Base-by-base conservation (phyloP, 2,113 vertebrate species). In the Ptilorrhoa leucosticta region DNA sequence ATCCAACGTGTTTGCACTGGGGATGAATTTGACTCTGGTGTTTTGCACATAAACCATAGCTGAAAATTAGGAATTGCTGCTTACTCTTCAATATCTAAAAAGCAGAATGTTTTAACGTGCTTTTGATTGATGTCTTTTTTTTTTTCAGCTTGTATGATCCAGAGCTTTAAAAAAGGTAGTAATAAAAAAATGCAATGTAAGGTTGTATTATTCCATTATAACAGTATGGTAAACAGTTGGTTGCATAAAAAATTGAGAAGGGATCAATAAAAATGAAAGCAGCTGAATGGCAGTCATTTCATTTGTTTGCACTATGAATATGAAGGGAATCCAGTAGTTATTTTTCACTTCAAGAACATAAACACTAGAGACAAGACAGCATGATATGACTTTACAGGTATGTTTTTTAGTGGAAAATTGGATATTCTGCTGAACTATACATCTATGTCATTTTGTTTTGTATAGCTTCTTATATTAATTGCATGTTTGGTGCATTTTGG, bases 281-380 rank as follows among this genome's bases (percentile, higher is more conserved):
- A 87, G 39, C 21, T 50, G 66, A 94, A 72, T 23, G 61, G 18
- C 51, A 35, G n/a, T 95, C 2, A 4, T 89, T 93, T 94, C 89
- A 94, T 94, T 94, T 93, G 48, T 83, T 95, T 81, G 7, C 24
- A 88, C 21, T 71, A 42, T 84, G 61, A 65, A 75, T 85, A 91
- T 56, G 64, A 94, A 92, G 39, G 47, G 91, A 95, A 84, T 88
- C 27, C 68, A 86, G 42, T 50, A 65, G 37, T 50, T 92, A 90
- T 93, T 91, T 91, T 94, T 97, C 73, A 83, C 44, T 95, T 93
- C 42, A 73, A 82, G 30, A 87, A 39, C 9, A 78, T 44, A 89
- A 88, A 89, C 18, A 42, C 16, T 51, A 77, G 57, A 80, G 92
- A 91, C 63, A 71, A 77, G 39, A 40, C 24, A 91, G 28, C 9